Evolutionary conservation across 1,140 invertebrate species (phyloP).

Genomic region (Drosophila santomea): DNA sequence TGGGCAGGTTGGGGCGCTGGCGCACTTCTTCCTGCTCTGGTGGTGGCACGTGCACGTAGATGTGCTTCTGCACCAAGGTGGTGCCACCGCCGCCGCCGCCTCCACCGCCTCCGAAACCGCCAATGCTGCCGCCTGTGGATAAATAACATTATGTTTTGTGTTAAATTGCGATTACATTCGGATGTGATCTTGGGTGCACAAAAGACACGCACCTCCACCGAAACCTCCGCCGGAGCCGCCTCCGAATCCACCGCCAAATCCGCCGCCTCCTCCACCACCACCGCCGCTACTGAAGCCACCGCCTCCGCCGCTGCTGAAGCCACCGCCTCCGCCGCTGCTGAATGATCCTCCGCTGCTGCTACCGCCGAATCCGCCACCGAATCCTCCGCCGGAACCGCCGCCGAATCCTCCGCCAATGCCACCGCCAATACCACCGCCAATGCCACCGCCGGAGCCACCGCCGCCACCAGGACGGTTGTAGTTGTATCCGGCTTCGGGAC

Average conservation of each 20-base stretch:
- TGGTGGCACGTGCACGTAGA: conserved; percentile 92
- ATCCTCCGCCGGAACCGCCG: conserved; percentile 47
- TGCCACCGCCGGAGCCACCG: conserved; percentile 68
- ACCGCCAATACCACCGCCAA: conserved; percentile 54
- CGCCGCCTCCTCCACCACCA: conserved; percentile 52
- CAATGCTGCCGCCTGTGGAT: conserved; percentile 81
- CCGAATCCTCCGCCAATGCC: conserved; percentile 50
- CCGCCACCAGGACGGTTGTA: conserved; percentile 86
- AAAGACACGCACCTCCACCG: conserved; percentile 61
- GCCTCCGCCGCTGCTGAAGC: conserved; percentile 35
- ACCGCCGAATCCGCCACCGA: conserved; percentile 50
- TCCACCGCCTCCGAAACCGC: conserved; percentile 78
- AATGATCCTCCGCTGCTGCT: conserved; percentile 25
- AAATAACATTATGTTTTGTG: conserved; percentile 1
- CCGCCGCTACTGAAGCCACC: conserved; percentile 84
- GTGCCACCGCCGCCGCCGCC: conserved; percentile 85
- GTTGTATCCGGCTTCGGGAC: conserved; percentile 87
- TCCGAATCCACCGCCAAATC: conserved; percentile 52
- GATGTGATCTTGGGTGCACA: conserved; percentile 5
- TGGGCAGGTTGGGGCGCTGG: conserved; percentile 86
- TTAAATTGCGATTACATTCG: not conserved
- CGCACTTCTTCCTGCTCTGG: conserved; percentile 89
- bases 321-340: conserved; percentile 36
- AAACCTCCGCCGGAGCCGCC: conserved; percentile 59
- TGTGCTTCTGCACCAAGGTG: conserved; percentile 90